Evolutionary conservation across 2,888 invertebrate genomes (phyloP).

Genomic region (Drosophila borealis): DNA sequence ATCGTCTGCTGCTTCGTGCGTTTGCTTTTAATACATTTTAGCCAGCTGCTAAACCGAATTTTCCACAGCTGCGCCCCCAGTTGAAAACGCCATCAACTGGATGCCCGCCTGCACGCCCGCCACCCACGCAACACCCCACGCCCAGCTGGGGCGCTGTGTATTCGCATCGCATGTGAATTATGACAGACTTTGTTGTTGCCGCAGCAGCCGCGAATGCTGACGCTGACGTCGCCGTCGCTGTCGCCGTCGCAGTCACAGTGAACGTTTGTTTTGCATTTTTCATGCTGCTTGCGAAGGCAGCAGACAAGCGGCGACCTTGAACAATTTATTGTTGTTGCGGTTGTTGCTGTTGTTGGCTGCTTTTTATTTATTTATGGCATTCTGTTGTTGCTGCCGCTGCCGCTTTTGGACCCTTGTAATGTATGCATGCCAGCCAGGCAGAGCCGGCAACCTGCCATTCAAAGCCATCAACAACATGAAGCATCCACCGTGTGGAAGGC

Average conservation of each 20-base stretch:
- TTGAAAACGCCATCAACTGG: constrained; percentile 18
- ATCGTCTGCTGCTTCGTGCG: constrained; percentile 61
- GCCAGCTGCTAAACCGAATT: constrained; percentile 72
- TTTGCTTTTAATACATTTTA: constrained; percentile 76
- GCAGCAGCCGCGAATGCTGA: constrained; percentile 56
- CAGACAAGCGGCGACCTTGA: constrained; percentile 83
- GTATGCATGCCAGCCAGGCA: constrained; percentile 60
- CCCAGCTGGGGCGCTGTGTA: constrained; percentile 10
- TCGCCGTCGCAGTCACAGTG: constrained; percentile 37
- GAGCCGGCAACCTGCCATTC: constrained; percentile 67
- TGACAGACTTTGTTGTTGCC: constrained; percentile 75
- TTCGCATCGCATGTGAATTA: constrained; percentile 78
- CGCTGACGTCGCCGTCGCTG: constrained; percentile 23
- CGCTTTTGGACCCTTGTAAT: constrained; percentile 63
- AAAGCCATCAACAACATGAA: constrained; percentile 67
- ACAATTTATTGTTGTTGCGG: constrained; percentile 72
- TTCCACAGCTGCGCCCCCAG: constrained; percentile 51
- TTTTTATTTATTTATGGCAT: constrained; percentile 77
- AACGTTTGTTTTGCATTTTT: constrained; percentile 82
- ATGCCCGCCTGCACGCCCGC: constrained; percentile 2
- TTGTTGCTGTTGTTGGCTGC: constrained; percentile 46
- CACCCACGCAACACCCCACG: neutral
- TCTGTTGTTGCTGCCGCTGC: constrained; percentile 41
- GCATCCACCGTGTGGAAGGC: constrained; percentile 58
- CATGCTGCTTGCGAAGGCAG: constrained; percentile 70